Evolutionary conservation across 2,797 vertebrate genomes (phyloP), one percentile per base, ranked within the genome.

Genomic region (Darevskia nairensis): DNA sequence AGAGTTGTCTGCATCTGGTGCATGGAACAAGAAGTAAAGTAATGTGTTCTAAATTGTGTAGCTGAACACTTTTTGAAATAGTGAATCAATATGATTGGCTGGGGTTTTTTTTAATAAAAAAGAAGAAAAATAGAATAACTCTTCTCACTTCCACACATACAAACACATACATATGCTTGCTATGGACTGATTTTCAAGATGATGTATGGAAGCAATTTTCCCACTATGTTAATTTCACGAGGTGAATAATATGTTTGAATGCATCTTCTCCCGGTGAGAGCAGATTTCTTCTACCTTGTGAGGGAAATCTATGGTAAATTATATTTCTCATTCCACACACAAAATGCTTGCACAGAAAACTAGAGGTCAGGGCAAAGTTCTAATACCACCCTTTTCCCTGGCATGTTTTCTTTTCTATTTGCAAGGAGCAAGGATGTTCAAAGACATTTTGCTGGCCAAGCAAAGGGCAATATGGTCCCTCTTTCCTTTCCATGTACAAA

Each of bases 131-230:
- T 44, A 19, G 50, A 41, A 84, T 39, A 89, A 71, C 79, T 86
- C 0, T 79, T 75, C 64, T 25, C 71, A 21, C 17, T 50, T 27
- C 2, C 0, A 80, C 1, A 41, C 2, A 44, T 11, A 1, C 13
- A 5, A 8, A 89, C 8, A 32, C 50, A n/a, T 17, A 88, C 75
- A 66, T 75, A 23, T n/a, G n/a, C 21, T 82, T 82, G 13, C 71
- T 72, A 29, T 77, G 59, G 72, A 0, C 68, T 35, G 17, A 0
- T 1, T 74, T 1, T 69, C 81, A 6, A 0, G 0, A 3, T 59
- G 13, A 86, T n/a, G 11, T 35, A 84, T 3, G 76, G 79, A 29
- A 82, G 39, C 71, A 10, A 0, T 1, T 13, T 69, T 87, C 64
- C 0, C 2, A 50, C 35, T 74, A 59, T 4, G 74, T 50, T 75